Base-by-base conservation (phyloP, 2,113 vertebrate species). In the Hippopotamus amphibius region DNA sequence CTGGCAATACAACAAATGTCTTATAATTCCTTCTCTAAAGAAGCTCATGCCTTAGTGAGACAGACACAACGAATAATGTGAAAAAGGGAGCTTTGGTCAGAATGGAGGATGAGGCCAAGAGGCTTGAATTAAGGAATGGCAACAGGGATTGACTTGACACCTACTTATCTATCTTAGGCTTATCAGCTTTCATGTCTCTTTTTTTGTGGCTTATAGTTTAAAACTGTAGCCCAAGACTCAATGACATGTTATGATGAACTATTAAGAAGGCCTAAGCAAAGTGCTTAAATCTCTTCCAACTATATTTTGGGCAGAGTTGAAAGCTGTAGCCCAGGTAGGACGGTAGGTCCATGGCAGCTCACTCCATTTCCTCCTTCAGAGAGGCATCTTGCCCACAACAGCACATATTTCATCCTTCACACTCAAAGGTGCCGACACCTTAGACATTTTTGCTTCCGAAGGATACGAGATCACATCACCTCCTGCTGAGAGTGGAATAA, bases 341-440 rank as follows among this genome's bases (percentile, higher is more conserved):
- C 0, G 30, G 17, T 0, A 19, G n/a, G 4, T 19, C 7, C 10
- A 9, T 0, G 16, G 63, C 17, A 6, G 81, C 8, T 37, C 7
- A 12, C 43, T 9, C 7, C 1, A 43, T 0, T 3, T 14, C 9
- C 59, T 37, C 55, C 77, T 15, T 33, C 41, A 65, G 43, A 19
- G 26, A 4, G 3, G 65, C 5, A 9, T 6, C 37, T 3, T 6
- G 21, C 65, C 76, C 26, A 19, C 0, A 1, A 10, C 11, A 8
- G 26, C 28, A 68, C 7, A 26, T 1, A 12, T 4, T 19, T 63
- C 28, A 28, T 1, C 17, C 26, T 28, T 59, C 24, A 53, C 33
- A 21, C 6, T 37, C 71, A n/a, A 43, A 93, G 57, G 48, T 57
- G 59, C 26, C 50, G 26, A 48, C 48, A 41, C 15, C 59, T 92